Conservation (phyloP, 2,113 vertebrate species). For the Campylomormyrus tamandua region DNA sequence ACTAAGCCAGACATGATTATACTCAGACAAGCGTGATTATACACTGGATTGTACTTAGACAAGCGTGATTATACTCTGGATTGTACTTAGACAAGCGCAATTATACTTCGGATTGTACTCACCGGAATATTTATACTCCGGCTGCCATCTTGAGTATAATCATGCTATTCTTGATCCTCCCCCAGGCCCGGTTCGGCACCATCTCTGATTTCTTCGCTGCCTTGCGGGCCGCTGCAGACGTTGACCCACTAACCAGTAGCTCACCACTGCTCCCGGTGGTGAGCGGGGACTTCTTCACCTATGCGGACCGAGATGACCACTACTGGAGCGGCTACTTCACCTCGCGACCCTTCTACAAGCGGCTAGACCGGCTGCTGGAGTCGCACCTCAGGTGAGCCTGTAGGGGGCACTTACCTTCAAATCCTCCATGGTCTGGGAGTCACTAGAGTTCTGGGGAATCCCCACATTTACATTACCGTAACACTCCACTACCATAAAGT, state of each 20-base stretch:
- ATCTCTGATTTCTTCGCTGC: conserved; percentile 83
- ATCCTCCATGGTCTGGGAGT: background rate
- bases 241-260: conserved; percentile 37
- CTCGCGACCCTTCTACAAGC: conserved; percentile 87
- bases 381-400: conserved; percentile 68
- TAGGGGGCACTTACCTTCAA: background rate
- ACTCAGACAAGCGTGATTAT: background rate
- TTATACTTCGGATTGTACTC: background rate
- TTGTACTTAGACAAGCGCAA: background rate
- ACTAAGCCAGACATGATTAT: background rate
- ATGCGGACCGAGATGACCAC: conserved; percentile 86
- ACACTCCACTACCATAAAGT: background rate
- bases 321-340: conserved; percentile 96
- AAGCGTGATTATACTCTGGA: too few relatives aligned
- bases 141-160: background rate
- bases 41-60: background rate
- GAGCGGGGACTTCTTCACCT: conserved; percentile 90
- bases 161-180: background rate
- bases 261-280: conserved; percentile 63
- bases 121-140: background rate
- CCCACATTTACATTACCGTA: background rate
- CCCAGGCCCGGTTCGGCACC: conserved; percentile 82
- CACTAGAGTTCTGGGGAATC: background rate
- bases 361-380: conserved; percentile 74
- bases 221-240: conserved; percentile 53